phyloP scores from a whole-genome alignment of 2,797 vertebrate genomes.

The Enteromius anoplus region DNA sequence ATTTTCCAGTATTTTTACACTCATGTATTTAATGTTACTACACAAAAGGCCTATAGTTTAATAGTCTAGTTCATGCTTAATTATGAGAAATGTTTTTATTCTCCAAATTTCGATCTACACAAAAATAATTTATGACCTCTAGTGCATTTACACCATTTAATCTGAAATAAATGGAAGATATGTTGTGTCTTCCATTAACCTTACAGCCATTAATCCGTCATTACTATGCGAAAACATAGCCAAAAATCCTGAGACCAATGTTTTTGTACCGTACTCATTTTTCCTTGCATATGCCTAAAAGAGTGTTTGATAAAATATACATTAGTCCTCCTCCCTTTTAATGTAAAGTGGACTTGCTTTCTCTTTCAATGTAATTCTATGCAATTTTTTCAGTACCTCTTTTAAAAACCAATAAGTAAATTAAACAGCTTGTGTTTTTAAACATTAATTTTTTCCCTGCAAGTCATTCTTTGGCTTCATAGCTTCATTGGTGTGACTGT shows the following conservation, averaged over 20 bases:
- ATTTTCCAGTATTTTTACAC: not conserved
- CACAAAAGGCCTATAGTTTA: not conserved
- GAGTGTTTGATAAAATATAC: constrained; percentile 1
- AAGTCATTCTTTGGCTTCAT: constrained; percentile 9
- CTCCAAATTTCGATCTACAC: not conserved
- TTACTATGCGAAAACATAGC: constrained; percentile 14
- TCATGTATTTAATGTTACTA: not conserved
- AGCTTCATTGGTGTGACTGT: not conserved
- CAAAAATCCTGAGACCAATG: not conserved
- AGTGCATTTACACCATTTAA: not conserved
- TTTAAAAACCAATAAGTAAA: not conserved
- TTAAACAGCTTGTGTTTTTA: constrained; percentile 38
- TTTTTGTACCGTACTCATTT: constrained; percentile 11
- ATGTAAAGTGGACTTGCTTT: not conserved
- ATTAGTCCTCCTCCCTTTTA: not conserved
- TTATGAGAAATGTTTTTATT: not conserved
- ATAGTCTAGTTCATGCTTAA: not conserved
- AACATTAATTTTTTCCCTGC: not conserved
- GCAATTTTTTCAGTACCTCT: not conserved
- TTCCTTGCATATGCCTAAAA: not conserved
- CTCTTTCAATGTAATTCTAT: not conserved
- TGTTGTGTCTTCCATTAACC: constrained; percentile 23
- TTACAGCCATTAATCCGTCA: constrained; percentile 20
- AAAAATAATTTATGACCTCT: not conserved
- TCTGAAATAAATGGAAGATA: not conserved